These are phyloP conservation scores for Sebastes kiyomatsui DNA, from an alignment of 2,797 vertebrate genomes.

Conservation along the genomic window DNA sequence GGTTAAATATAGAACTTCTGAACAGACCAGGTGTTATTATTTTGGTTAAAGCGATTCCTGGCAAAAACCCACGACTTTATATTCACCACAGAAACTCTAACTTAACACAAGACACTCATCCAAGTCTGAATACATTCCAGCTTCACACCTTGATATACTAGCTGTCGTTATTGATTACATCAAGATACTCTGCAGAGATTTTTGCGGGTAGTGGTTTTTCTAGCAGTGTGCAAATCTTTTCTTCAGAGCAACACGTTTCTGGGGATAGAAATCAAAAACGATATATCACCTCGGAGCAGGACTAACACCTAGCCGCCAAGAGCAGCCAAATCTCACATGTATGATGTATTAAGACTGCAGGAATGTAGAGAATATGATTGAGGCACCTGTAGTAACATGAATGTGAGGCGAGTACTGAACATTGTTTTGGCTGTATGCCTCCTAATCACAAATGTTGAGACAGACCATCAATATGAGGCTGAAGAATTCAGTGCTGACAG, in stretches of 20 bases:
- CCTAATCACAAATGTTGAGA: background rate
- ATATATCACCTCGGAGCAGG: slow-evolving; percentile 17
- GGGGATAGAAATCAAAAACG: slow-evolving; percentile 37
- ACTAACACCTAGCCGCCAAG: slow-evolving; percentile 12
- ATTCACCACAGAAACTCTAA: background rate
- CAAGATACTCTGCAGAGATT: slow-evolving; percentile 12
- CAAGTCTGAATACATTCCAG: background rate
- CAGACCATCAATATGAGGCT: background rate
- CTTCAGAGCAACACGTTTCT: slow-evolving; percentile 10
- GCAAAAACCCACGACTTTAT: background rate
- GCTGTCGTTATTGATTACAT: slow-evolving; percentile 35
- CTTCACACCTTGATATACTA: background rate
- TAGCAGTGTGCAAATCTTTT: slow-evolving; percentile 4
- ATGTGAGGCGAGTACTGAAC: background rate
- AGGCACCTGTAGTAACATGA: background rate
- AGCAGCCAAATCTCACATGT: background rate
- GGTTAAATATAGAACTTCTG: background rate
- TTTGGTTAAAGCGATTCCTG: background rate
- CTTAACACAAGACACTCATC: background rate
- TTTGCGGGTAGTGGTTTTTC: background rate
- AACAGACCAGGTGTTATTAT: background rate
- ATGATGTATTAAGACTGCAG: background rate
- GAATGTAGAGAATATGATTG: slow-evolving; percentile 3
- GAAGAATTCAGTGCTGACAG: slow-evolving; percentile 28
- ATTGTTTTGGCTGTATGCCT: background rate